These are phyloP conservation scores for Todiramphus chloris DNA, from an alignment of 2,113 vertebrate genomes.

Conservation along the genomic window DNA sequence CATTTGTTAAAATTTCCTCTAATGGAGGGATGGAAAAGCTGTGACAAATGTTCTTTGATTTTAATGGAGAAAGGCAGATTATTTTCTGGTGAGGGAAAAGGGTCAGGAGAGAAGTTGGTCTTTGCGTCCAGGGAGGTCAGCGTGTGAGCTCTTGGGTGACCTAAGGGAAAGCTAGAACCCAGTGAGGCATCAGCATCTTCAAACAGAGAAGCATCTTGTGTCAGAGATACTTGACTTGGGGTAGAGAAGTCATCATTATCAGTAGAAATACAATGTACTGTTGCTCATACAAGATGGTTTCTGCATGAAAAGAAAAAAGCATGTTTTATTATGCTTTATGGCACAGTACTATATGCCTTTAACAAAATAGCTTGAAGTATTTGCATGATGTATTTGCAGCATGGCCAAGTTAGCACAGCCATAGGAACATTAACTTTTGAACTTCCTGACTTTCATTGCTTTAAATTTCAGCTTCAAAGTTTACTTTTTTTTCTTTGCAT, in stretches of 20 bases:
- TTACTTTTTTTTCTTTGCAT: slow-evolving; percentile 38
- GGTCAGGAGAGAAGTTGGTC: not conserved
- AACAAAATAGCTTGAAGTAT: slow-evolving; percentile 56
- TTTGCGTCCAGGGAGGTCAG: not conserved
- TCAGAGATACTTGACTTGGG: not conserved
- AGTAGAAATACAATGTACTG: not conserved
- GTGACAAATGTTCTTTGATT: slow-evolving; percentile 9
- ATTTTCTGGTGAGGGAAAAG: not conserved
- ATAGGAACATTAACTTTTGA: slow-evolving; percentile 67
- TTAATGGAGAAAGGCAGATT: not conserved
- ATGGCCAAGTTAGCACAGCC: slow-evolving; percentile 60
- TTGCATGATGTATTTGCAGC: slow-evolving; percentile 53
- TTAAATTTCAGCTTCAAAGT: slow-evolving; percentile 65
- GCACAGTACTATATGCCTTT: not conserved
- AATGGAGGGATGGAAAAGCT: not conserved
- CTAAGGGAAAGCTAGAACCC: not conserved
- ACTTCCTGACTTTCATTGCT: slow-evolving; percentile 66
- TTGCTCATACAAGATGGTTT: not conserved
- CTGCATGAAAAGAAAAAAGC: slow-evolving; percentile 26
- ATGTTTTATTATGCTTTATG: slow-evolving; percentile 34
- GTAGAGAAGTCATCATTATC: not conserved
- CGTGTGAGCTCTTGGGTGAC: not conserved
- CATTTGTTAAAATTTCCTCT: slow-evolving; percentile 4
- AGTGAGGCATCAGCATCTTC: not conserved
- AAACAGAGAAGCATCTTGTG: not conserved